Evolutionary conservation across 2,797 vertebrate species (phyloP).

Genomic region (Brotula barbata): DNA sequence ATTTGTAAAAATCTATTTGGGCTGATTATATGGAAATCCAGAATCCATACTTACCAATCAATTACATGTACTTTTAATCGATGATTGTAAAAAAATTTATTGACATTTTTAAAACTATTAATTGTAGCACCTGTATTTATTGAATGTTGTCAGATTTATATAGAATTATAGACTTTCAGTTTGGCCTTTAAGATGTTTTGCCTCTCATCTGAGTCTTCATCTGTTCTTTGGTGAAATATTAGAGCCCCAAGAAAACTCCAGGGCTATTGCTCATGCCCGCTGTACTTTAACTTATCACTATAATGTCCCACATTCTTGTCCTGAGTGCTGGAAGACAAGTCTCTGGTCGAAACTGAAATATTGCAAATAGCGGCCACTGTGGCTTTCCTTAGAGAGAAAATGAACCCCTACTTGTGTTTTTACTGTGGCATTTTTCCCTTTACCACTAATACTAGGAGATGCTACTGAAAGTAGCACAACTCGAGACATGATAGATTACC

Average conservation of each 20-base stretch:
- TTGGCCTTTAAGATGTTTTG: not conserved
- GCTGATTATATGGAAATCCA: no score
- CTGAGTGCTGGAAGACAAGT: conserved; percentile 16
- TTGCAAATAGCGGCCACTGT: conserved; percentile 42
- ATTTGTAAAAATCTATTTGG: no score
- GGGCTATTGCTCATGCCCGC: no score
- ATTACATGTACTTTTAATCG: no score
- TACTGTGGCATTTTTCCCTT: conserved; percentile 31
- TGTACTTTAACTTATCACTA: conserved; percentile 37
- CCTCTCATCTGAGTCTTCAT: not conserved
- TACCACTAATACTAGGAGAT: conserved; percentile 54
- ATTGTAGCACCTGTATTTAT: no score
- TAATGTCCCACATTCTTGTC: conserved; percentile 29
- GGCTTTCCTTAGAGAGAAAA: conserved; percentile 51
- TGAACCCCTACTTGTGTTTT: conserved; percentile 58
- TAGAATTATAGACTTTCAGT: no score
- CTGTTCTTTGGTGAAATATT: not conserved
- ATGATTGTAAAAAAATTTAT: no score
- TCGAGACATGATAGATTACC: conserved; percentile 73
- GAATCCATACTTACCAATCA: no score
- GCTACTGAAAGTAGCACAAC: conserved; percentile 58
- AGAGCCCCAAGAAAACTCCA: not conserved
- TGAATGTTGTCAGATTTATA: no score
- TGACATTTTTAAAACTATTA: no score
- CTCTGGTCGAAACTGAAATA: conserved; percentile 44